Conservation (phyloP, 1,140 invertebrate genomes). For the Nymphalis io region DNA sequence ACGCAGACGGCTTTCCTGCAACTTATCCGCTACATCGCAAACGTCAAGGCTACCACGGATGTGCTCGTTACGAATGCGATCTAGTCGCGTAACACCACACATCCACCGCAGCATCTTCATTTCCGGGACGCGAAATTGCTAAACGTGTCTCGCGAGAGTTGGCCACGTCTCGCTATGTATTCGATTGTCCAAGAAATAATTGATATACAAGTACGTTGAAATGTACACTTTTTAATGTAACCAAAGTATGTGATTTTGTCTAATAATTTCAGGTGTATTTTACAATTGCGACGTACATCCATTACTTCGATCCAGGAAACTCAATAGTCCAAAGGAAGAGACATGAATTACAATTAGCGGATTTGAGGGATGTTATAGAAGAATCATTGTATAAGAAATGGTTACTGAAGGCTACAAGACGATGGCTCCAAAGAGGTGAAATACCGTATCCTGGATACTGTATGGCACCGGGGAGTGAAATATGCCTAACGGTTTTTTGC, state of each 20-base stretch:
- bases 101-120: no score
- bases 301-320: constrained; percentile 55
- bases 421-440: constrained; percentile 61
- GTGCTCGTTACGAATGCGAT: no score
- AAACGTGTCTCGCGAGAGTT: no score
- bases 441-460: constrained; percentile 70
- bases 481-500: constrained; percentile 61
- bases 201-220: constrained; percentile 29
- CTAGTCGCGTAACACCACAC: not conserved
- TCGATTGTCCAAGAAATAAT: constrained; percentile 28
- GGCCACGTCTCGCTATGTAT: constrained; percentile 28
- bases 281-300: constrained; percentile 48
- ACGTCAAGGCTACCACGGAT: no score
- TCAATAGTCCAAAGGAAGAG: constrained; percentile 39
- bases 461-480: constrained; percentile 53
- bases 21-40: no score
- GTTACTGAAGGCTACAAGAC: constrained; percentile 41
- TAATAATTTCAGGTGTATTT: constrained; percentile 50
- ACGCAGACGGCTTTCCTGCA: no score
- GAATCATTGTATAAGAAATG: constrained; percentile 16
- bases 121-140: no score
- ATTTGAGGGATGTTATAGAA: constrained; percentile 32
- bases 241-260: not conserved
- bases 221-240: not conserved
- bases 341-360: constrained; percentile 38